phyloP scores from a whole-genome alignment of 2,113 vertebrate genomes.

The Tonatia bakeri region DNA sequence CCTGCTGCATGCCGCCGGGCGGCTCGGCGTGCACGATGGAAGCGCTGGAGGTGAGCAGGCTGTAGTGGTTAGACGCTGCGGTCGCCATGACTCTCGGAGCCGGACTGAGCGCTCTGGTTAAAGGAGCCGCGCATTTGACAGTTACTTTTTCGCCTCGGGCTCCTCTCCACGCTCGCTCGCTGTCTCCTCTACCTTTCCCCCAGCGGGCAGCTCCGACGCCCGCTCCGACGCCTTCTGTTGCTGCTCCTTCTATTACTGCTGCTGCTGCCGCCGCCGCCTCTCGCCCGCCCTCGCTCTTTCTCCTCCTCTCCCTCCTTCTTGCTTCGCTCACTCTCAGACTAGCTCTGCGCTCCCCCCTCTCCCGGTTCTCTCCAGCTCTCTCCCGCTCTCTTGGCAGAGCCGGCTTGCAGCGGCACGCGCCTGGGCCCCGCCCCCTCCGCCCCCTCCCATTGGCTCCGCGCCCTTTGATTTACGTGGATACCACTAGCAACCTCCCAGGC shows the following conservation, averaged over 20 bases:
- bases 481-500: conserved; percentile 83
- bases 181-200: conserved; percentile 70
- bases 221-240: conserved; percentile 75
- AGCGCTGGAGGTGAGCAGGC: conserved; percentile 94
- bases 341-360: conserved; percentile 86
- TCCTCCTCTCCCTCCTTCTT: conserved; percentile 65
- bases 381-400: conserved; percentile 84
- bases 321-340: conserved; percentile 70
- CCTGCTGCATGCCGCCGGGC: conserved; percentile 84
- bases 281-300: conserved; percentile 66
- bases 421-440: conserved; percentile 84
- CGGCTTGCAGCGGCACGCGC: conserved; percentile 88
- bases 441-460: conserved; percentile 84
- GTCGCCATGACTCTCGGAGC: conserved; percentile 97
- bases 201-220: conserved; percentile 70
- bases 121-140: conserved; percentile 95
- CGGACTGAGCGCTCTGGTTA: conserved; percentile 92
- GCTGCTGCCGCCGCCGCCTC: conserved; percentile 62
- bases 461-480: conserved; percentile 89
- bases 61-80: conserved; percentile 98
- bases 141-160: conserved; percentile 91
- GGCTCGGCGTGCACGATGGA: conserved; percentile 95
- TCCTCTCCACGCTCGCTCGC: conserved; percentile 79
- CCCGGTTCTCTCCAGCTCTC: conserved; percentile 77
- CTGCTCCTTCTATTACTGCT: conserved; percentile 66